A percentile compares a stretch with the other conserved stretches of the same genome.
phyloP scores from a whole-genome alignment of 2,888 invertebrate species.

The Leptarthrus brevirostris region DNA sequence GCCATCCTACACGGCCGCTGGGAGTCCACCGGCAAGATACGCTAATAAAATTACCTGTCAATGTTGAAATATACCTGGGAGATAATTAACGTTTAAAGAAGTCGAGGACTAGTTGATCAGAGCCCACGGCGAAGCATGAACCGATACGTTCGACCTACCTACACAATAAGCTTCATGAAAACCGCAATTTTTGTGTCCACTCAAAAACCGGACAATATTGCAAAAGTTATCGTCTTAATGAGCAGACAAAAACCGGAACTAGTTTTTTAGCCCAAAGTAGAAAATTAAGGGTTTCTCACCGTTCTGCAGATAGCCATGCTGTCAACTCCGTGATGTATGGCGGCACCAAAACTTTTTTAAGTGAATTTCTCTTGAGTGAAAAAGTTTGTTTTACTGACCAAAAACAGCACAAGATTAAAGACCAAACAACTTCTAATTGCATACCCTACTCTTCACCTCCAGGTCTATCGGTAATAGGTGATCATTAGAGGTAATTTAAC shows the following conservation, averaged over 20 bases:
- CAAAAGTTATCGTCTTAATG: constrained; percentile 37
- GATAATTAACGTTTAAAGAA: constrained; percentile 54
- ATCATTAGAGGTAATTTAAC: constrained; percentile 40
- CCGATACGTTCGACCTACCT: constrained; percentile 44
- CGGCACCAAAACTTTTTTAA: background rate
- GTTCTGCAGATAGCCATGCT: constrained; percentile 4
- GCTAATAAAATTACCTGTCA: constrained; percentile 54
- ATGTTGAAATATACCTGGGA: constrained; percentile 52
- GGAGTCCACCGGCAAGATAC: constrained; percentile 19
- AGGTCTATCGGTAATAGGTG: constrained; percentile 28
- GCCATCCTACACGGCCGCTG: constrained; percentile 38
- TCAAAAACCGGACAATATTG: constrained; percentile 17
- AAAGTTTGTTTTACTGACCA: constrained; percentile 22
- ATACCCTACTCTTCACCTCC: constrained; percentile 31
- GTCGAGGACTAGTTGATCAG: constrained; percentile 52
- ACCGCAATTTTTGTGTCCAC: background rate
- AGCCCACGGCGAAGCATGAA: constrained; percentile 51
- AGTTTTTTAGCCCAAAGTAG: constrained; percentile 5
- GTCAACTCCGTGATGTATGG: constrained; percentile 37
- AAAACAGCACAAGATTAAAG: constrained; percentile 11
- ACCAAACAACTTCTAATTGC: constrained; percentile 23
- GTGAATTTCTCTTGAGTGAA: background rate
- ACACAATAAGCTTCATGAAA: constrained; percentile 25
- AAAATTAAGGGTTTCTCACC: constrained; percentile 20
- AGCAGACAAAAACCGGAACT: constrained; percentile 26